Evolutionary conservation across 2,888 invertebrate genomes (phyloP).

Genomic region (Acronicta aceris): DNA sequence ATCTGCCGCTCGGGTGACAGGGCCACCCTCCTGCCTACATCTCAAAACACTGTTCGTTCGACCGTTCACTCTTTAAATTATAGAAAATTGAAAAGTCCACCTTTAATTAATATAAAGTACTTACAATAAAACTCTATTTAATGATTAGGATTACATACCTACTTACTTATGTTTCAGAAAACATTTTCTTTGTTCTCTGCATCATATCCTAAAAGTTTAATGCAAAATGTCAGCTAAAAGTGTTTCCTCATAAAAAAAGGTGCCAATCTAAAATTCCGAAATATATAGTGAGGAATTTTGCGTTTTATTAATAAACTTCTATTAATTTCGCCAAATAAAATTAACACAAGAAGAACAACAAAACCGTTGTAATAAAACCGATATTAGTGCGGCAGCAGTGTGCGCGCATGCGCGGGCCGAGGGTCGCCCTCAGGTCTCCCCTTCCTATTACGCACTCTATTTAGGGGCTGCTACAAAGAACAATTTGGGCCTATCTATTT

Average conservation of each 20-base stretch:
- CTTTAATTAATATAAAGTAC: background rate
- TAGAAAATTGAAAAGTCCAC: conserved; percentile 8
- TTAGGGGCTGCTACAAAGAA: conserved; percentile 88
- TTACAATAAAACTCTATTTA: too few species aligned
- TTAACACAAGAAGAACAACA: conserved; percentile 75
- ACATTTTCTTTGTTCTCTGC: conserved; percentile 28
- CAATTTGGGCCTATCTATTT: conserved; percentile 86
- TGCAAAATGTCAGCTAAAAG: background rate
- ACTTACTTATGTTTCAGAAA: conserved; percentile 5
- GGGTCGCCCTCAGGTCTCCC: conserved; percentile 79
- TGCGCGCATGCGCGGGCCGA: conserved; percentile 80
- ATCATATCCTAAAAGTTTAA: background rate
- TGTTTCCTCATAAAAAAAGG: background rate
- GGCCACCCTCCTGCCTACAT: conserved; percentile 68
- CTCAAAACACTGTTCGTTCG: conserved; percentile 51
- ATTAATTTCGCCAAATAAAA: conserved; percentile 61
- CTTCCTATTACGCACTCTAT: conserved; percentile 88
- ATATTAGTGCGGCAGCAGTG: conserved; percentile 72
- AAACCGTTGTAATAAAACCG: conserved; percentile 85
- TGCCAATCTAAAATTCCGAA: background rate
- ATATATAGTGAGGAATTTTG: conserved; percentile 14
- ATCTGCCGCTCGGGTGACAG: conserved; percentile 74
- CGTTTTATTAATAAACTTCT: conserved; percentile 25
- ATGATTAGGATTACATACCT: background rate
- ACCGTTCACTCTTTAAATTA: conserved; percentile 33